Conservation (phyloP, 2,113 vertebrate genomes). For the Dipodomys spectabilis region DNA sequence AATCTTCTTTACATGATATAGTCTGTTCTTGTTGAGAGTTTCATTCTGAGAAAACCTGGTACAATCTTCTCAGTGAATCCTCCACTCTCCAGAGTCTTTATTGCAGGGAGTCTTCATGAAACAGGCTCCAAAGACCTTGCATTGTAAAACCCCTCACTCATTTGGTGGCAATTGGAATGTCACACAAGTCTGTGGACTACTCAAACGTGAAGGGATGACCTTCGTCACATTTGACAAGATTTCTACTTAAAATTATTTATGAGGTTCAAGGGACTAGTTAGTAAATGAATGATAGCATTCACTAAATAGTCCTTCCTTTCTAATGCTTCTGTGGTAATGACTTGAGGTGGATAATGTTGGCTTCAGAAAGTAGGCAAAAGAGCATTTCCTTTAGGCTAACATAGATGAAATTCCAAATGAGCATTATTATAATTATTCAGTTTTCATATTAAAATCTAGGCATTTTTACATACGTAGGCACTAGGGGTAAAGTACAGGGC, state of each 20-base stretch:
- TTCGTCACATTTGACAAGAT: slow-evolving; percentile 55
- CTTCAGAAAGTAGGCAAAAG: slow-evolving; percentile 34
- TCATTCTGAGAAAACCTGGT: background rate
- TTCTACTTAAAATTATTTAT: slow-evolving; percentile 62
- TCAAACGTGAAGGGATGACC: slow-evolving; percentile 38
- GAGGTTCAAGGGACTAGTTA: slow-evolving; percentile 41
- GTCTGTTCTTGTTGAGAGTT: background rate
- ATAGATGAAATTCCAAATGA: slow-evolving; percentile 20
- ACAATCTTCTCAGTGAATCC: background rate
- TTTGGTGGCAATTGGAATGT: slow-evolving; percentile 28
- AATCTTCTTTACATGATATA: slow-evolving; percentile 22
- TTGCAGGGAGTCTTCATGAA: background rate
- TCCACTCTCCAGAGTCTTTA: background rate
- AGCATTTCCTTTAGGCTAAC: slow-evolving; percentile 14
- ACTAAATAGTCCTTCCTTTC: slow-evolving; percentile 28
- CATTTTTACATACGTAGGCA: background rate
- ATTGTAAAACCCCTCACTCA: slow-evolving; percentile 3
- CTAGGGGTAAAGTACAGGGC: background rate
- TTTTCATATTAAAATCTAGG: background rate
- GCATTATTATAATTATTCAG: background rate
- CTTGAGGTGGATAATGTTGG: background rate
- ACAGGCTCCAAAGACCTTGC: background rate
- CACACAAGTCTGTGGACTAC: background rate
- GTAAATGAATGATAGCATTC: slow-evolving; percentile 45
- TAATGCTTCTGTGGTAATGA: background rate